A percentile compares a stretch with the other conserved stretches of the same genome.
Conservation (phyloP, 2,888 invertebrate genomes). For the Hanleya hanleyi region DNA sequence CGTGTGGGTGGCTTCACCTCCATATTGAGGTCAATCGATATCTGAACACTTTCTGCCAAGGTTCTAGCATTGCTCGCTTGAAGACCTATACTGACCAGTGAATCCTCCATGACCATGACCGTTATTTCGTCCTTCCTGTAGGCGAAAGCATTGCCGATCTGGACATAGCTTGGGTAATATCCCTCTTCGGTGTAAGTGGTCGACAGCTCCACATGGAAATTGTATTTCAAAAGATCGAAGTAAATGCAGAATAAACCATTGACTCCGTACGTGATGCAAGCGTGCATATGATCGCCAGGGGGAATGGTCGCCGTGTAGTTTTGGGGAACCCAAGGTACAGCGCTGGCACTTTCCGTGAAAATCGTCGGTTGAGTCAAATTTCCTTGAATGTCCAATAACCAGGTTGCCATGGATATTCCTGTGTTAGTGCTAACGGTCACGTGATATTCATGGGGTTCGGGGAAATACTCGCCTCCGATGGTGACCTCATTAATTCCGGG, state of each 20-base stretch:
- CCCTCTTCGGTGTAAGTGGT: constrained; percentile 53
- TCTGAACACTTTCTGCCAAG: constrained; percentile 45
- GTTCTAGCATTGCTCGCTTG: constrained; percentile 49
- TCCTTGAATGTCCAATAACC: constrained; percentile 46
- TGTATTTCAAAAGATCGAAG: constrained; percentile 39
- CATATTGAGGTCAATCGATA: constrained; percentile 58
- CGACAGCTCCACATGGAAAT: constrained; percentile 38
- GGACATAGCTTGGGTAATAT: constrained; percentile 51
- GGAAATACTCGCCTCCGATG: constrained; percentile 1
- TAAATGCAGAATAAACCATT: constrained; percentile 46
- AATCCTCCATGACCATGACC: constrained; percentile 66
- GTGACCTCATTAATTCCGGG: background rate
- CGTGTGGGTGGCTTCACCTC: constrained; percentile 48
- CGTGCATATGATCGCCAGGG: constrained; percentile 52
- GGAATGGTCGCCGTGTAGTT: constrained; percentile 52
- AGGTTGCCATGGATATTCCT: constrained; percentile 17
- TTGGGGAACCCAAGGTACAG: constrained; percentile 50
- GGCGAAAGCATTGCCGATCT: constrained; percentile 62
- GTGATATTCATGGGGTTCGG: constrained; percentile 22
- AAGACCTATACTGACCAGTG: constrained; percentile 45
- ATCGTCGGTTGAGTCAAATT: constrained; percentile 41
- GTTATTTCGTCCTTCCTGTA: constrained; percentile 35
- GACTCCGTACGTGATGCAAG: constrained; percentile 58
- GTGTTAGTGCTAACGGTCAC: constrained; percentile 18
- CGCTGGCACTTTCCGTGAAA: constrained; percentile 34